A percentile compares a stretch with the other conserved stretches of the same genome.
Evolutionary conservation across 1,140 invertebrate genomes (phyloP).

Genomic region (Reticulitermes speratus): DNA sequence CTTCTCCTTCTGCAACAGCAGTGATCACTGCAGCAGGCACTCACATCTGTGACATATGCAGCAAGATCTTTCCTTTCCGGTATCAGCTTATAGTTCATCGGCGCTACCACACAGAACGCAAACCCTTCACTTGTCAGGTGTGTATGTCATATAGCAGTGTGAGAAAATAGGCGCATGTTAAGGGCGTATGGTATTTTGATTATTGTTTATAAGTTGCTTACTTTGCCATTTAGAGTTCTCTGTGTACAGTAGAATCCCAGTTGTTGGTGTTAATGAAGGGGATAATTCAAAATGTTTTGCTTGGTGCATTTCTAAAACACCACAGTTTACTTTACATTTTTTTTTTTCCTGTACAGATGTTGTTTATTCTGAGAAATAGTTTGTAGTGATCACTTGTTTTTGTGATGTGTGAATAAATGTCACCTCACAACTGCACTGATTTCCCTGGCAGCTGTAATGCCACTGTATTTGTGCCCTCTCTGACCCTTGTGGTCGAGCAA

Average conservation of each 20-base stretch:
- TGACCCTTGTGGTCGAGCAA: too few species aligned
- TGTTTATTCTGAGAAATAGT: too few species aligned
- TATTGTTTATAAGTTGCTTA: not conserved
- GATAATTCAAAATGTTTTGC: too few species aligned
- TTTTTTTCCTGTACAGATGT: too few species aligned
- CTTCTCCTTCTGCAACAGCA: conserved; percentile 44
- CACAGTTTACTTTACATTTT: too few species aligned
- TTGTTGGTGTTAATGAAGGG: not conserved
- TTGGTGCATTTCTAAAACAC: too few species aligned
- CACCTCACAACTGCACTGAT: too few species aligned
- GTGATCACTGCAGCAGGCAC: conserved; percentile 62
- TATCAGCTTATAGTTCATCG: conserved; percentile 83
- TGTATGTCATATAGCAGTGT: not conserved
- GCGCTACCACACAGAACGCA: conserved; percentile 79
- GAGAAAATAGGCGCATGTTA: too few species aligned
- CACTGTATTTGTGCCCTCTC: too few species aligned
- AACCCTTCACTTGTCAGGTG: conserved; percentile 79
- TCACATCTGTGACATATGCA: conserved; percentile 78
- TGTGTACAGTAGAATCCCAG: conserved; percentile 9
- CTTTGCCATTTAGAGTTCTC: not conserved
- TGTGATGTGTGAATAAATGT: too few species aligned
- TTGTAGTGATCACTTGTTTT: too few species aligned
- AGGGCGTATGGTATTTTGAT: not conserved
- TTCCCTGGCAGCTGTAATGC: too few species aligned
- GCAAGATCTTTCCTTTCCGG: conserved; percentile 80